Evolutionary conservation across 2,113 vertebrate genomes (phyloP), one percentile per base, ranked within the genome.

Genomic region (Empidonax alnorum): DNA sequence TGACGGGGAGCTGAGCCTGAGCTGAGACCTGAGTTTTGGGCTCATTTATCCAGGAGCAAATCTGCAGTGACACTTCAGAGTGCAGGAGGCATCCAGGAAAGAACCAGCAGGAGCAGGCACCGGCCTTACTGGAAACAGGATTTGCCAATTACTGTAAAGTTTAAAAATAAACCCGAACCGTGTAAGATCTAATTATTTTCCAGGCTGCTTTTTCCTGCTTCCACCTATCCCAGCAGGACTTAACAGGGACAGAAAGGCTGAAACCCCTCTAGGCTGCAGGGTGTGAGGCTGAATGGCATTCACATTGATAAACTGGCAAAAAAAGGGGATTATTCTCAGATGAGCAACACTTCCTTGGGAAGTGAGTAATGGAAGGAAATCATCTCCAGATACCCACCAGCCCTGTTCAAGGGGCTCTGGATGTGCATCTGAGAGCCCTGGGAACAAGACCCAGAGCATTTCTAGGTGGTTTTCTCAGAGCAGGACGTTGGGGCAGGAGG

Each of bases 141-240:
- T 83, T 71, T 77, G 33, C 31, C 55, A 33, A 1, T 80, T 93
- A 65, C 90, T 75, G 77, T 67, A 12, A 83, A 42, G 65, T 59
- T 90, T 91, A 94, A 97, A 97, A 95, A 97, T 92, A 96, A 95
- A 53, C 7, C n/a, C 1, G 69, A 94, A 62, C 46, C 31, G 35
- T 84, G 9, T 61, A 50, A 87, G 58, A 37, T 56, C 37, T 75
- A 49, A 94, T 94, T 52, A 30, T 87, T 94, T 94, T 75, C 87
- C 89, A 94, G 69, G 74, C 89, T 97, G 94, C 71, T 89, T 94
- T 92, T 95, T 96, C 95, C 94, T 96, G 96, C 89, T 82, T 89
- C 65, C 69, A 77, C 33, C 24, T 89, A 33, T 28, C 74, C 27
- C 76, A 47, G 76, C 68, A 56, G 80, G 89, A 49, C 9, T 62